Percentiles rank a stretch among this genome's conserved stretches.
These are phyloP conservation scores for Amaurobius ferox DNA, from an alignment of 2,888 invertebrate species.

Conservation along the genomic window DNA sequence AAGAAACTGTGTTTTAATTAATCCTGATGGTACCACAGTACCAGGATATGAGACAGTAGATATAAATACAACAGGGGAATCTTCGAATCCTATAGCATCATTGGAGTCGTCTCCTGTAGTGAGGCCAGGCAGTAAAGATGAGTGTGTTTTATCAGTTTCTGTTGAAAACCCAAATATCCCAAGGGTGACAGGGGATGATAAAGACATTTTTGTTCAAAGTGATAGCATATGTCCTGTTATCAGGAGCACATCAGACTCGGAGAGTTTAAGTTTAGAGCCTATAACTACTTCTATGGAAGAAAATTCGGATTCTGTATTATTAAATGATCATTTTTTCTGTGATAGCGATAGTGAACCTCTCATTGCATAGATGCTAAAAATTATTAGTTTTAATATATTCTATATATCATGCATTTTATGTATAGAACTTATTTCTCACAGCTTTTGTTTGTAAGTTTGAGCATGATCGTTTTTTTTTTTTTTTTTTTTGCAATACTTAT, in stretches of 20 bases:
- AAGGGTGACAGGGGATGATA: background rate
- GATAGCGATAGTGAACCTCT: conserved; percentile 68
- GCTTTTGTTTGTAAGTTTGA: too few relatives aligned
- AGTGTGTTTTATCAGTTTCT: background rate
- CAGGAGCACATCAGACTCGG: background rate
- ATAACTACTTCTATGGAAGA: background rate
- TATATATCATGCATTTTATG: too few relatives aligned
- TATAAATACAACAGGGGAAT: background rate
- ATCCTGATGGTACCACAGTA: background rate
- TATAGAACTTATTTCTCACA: too few relatives aligned
- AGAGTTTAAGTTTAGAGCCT: background rate
- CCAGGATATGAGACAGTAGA: background rate
- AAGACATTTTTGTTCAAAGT: background rate
- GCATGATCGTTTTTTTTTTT: too few relatives aligned
- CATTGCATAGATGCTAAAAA: conserved; percentile 18
- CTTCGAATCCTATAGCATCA: background rate
- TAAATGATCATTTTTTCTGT: conserved; percentile 35
- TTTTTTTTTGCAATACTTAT: too few relatives aligned
- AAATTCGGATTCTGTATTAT: background rate
- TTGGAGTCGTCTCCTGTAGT: background rate
- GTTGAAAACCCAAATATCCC: background rate
- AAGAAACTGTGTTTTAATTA: background rate
- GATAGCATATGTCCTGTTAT: background rate
- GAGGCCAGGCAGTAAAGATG: background rate
- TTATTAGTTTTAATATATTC: too few relatives aligned